A percentile compares a stretch with the other conserved stretches of the same genome.
phyloP scores from a whole-genome alignment of 2,113 vertebrate genomes.

The Prochilodus magdalenae region DNA sequence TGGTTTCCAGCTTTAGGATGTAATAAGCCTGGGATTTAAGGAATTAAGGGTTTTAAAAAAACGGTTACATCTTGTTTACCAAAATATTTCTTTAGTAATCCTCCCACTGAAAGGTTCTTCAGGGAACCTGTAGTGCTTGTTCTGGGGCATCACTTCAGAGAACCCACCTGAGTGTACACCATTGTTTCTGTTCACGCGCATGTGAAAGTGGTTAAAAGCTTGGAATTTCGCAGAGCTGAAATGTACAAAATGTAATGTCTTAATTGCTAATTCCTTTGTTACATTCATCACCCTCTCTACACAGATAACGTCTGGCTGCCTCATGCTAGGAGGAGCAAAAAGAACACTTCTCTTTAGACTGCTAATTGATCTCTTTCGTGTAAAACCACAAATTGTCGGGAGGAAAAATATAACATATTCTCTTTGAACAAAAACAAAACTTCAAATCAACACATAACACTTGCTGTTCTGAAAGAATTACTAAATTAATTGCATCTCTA shows the following conservation, averaged over 20 bases:
- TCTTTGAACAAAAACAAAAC: conserved; percentile 41
- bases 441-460: conserved; percentile 27
- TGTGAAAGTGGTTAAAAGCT: conserved; percentile 9
- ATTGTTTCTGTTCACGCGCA: neutral
- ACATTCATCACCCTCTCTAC: conserved; percentile 20
- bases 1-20: too few relatives aligned
- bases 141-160: neutral
- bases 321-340: conserved; percentile 26
- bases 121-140: neutral
- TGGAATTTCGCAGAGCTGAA: conserved; percentile 39
- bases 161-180: neutral
- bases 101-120: neutral
- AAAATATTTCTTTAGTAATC: neutral
- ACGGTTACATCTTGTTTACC: too few relatives aligned
- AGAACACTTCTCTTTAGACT: conserved; percentile 37
- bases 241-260: conserved; percentile 30
- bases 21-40: too few relatives aligned
- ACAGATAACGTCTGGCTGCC: conserved; percentile 39
- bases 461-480: conserved; percentile 33
- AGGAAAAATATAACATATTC: conserved; percentile 25
- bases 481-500: conserved; percentile 47
- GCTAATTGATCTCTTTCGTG: conserved; percentile 50
- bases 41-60: too few relatives aligned
- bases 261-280: conserved; percentile 47
- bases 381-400: conserved; percentile 17